Evolutionary conservation across 2,113 vertebrate genomes (phyloP).

Genomic region (Callopanchax toddi): DNA sequence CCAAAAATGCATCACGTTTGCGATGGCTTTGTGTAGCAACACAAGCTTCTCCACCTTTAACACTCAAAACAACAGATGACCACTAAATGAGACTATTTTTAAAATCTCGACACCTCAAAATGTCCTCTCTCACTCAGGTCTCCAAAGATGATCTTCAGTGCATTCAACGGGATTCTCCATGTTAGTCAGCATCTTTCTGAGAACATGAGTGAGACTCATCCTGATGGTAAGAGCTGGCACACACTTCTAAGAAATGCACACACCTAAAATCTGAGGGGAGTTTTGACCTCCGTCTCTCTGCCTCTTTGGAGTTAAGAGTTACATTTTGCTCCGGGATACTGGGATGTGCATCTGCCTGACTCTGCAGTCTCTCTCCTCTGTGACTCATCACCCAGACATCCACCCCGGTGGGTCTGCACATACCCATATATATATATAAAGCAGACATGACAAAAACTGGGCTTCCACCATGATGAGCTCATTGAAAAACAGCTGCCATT

Average conservation of each 20-base stretch:
- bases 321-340: slow-evolving; percentile 46
- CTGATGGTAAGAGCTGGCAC: neutral
- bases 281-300: slow-evolving; percentile 10
- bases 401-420: slow-evolving; percentile 39
- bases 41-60: no score
- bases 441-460: slow-evolving; percentile 64
- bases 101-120: no score
- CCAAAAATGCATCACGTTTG: no score
- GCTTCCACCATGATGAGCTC: slow-evolving; percentile 71
- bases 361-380: slow-evolving; percentile 55
- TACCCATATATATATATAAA: slow-evolving; percentile 28
- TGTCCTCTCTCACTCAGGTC: no score
- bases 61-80: no score
- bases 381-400: slow-evolving; percentile 66
- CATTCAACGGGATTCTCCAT: neutral
- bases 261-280: slow-evolving; percentile 23
- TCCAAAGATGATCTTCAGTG: no score
- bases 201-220: neutral
- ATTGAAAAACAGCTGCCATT: slow-evolving; percentile 71
- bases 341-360: slow-evolving; percentile 67
- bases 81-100: no score
- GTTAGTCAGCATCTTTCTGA: neutral
- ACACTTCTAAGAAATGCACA: neutral
- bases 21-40: no score
- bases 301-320: neutral